Base-by-base conservation (phyloP, 2,113 vertebrate species). In the Ochotona curzoniae region DNA sequence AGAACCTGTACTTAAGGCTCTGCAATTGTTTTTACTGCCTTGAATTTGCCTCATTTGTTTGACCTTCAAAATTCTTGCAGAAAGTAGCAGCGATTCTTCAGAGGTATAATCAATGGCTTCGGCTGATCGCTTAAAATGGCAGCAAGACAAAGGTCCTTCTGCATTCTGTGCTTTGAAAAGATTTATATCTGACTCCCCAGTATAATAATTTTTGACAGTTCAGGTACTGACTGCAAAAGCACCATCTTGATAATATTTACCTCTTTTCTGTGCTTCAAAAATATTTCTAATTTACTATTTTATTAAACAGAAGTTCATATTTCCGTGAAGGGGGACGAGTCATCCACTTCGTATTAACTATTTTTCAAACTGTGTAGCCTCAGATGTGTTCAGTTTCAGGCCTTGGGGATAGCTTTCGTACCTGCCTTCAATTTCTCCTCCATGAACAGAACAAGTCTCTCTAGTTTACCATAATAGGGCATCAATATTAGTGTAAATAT, bases 1-100 rank as follows among this genome's bases (percentile, higher is more conserved):
- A 91, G 21, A 87, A 97, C 93, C 97, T 96, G 97, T 98, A 97
- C 98, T 96, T 98, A 98, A 97, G 97, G 98, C 93, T 98, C 97
- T 97, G 98, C 98, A 98, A 97, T 98, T 98, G 98, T 44, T 98
- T 98, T 96, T 91, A 93, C 92, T 93, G 91, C 91, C 96, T 97
- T 97, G 63, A 93, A 79, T 71, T 84, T 10, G 86, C 61, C 82
- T 25, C 93, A 96, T 96, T 92, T 30, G 97, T 97, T 85, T 97
- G 74, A 90, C 96, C 92, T 96, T 97, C 95, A 84, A 93, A 98
- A 97, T 97, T 96, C 96, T 98, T 97, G 96, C 88, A 95, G 92
- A 95, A 97, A 95, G 97, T 96, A 98, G 98, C 98, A 98, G 98
- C 97, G 96, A 92, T 96, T 97, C 97, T 97, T 96, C 75, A 96